Evolutionary conservation across 2,113 vertebrate genomes (phyloP).

Genomic region (Cariama cristata): DNA sequence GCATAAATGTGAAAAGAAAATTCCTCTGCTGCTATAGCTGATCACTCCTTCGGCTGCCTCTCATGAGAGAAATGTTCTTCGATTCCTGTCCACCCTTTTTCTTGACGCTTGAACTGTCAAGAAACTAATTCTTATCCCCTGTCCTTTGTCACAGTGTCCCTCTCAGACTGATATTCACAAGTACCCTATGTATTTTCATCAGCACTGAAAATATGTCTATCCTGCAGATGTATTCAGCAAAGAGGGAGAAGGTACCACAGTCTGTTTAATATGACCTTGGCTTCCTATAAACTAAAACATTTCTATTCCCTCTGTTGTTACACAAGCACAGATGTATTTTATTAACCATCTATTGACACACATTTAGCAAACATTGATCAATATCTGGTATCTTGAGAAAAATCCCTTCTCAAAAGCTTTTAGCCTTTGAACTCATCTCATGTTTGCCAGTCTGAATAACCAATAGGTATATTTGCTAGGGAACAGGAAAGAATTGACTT

Average conservation of each 20-base stretch:
- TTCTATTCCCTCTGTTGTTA: background rate
- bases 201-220: background rate
- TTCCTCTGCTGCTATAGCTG: background rate
- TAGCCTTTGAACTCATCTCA: background rate
- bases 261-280: background rate
- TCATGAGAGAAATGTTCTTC: background rate
- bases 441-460: background rate
- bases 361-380: background rate
- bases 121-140: background rate
- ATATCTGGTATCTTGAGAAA: background rate
- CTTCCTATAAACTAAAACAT: background rate
- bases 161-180: background rate
- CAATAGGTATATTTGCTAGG: background rate
- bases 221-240: background rate
- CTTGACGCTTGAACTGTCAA: background rate
- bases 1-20: background rate
- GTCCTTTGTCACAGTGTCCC: background rate
- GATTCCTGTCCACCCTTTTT: background rate
- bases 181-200: background rate
- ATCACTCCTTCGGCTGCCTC: background rate
- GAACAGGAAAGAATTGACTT: slow-evolving; percentile 1
- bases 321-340: background rate
- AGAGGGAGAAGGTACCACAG: background rate
- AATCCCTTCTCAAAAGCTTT: background rate
- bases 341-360: background rate